Percentiles rank a stretch among this genome's conserved stretches.
phyloP scores from a whole-genome alignment of 2,797 vertebrate species.

The Paedocypris micromegethes region DNA sequence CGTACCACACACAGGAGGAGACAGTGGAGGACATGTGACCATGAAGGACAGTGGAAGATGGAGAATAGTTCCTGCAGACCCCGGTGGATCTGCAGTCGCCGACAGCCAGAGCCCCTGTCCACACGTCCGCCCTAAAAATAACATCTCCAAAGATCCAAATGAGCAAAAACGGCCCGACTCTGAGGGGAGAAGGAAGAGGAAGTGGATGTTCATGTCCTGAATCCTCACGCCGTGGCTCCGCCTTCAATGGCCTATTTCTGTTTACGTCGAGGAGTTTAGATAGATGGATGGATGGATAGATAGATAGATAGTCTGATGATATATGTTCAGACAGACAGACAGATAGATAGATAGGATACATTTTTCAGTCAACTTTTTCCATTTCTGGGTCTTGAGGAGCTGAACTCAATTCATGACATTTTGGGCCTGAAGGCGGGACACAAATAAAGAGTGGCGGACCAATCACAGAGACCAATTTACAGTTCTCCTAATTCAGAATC shows the following conservation, averaged over 20 bases:
- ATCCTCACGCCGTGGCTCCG: not conserved
- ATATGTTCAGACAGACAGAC: too few relatives aligned
- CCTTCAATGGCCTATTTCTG: not conserved
- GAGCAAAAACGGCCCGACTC: constrained; percentile 7
- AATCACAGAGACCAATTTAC: too few relatives aligned
- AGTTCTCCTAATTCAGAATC: too few relatives aligned
- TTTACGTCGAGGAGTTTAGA: not conserved
- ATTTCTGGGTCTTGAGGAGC: too few relatives aligned
- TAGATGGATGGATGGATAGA: too few relatives aligned
- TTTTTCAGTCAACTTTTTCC: too few relatives aligned
- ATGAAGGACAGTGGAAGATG: constrained; percentile 11
- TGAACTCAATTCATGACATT: too few relatives aligned
- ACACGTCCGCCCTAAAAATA: constrained; percentile 13
- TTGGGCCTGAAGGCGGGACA: too few relatives aligned
- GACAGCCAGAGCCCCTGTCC: not conserved
- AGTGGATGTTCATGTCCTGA: constrained; percentile 1
- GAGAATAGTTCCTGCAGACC: constrained; percentile 5
- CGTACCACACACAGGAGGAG: not conserved
- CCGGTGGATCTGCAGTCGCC: not conserved
- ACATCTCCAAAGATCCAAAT: not conserved
- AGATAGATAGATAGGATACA: too few relatives aligned
- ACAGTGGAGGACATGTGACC: not conserved
- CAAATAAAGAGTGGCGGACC: too few relatives aligned
- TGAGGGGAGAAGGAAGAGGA: not conserved
- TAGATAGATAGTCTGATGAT: too few relatives aligned